phyloP scores from a whole-genome alignment of 2,113 vertebrate genomes.

The Nycticryphes semicollaris region DNA sequence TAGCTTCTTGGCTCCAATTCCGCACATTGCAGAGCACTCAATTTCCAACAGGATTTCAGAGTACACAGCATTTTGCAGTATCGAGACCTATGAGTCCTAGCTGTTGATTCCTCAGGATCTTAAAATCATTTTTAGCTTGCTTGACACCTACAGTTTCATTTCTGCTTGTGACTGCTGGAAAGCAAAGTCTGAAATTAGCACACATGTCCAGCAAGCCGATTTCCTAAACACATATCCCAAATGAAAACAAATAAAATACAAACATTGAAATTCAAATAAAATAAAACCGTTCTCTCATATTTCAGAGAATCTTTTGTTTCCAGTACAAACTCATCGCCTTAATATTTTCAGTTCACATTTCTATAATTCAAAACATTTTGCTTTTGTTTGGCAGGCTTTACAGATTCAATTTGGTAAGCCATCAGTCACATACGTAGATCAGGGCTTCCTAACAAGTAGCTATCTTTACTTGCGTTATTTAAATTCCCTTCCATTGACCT shows the following conservation, averaged over 20 bases:
- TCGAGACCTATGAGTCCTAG: not conserved
- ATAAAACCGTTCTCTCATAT: not conserved
- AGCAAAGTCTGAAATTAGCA: not conserved
- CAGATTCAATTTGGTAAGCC: not conserved
- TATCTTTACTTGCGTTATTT: not conserved
- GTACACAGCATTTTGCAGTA: not conserved
- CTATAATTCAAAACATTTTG: slow-evolving; percentile 9
- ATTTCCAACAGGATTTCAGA: not conserved
- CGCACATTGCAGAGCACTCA: not conserved
- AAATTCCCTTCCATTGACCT: not conserved
- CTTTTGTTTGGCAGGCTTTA: slow-evolving; percentile 13
- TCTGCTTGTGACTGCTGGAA: not conserved
- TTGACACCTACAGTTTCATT: not conserved
- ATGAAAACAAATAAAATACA: not conserved
- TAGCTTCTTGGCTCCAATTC: not conserved
- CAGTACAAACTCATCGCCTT: not conserved
- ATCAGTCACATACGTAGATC: not conserved
- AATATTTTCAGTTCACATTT: slow-evolving; percentile 16
- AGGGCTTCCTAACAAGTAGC: not conserved
- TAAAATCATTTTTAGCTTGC: not conserved
- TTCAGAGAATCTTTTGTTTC: not conserved
- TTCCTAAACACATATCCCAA: not conserved
- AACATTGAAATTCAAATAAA: not conserved
- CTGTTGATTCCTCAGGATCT: not conserved
- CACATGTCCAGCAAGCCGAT: not conserved